These are phyloP conservation scores for Rhopalosiphum nymphaeae DNA, from an alignment of 2,888 invertebrate genomes.

Conservation along the genomic window DNA sequence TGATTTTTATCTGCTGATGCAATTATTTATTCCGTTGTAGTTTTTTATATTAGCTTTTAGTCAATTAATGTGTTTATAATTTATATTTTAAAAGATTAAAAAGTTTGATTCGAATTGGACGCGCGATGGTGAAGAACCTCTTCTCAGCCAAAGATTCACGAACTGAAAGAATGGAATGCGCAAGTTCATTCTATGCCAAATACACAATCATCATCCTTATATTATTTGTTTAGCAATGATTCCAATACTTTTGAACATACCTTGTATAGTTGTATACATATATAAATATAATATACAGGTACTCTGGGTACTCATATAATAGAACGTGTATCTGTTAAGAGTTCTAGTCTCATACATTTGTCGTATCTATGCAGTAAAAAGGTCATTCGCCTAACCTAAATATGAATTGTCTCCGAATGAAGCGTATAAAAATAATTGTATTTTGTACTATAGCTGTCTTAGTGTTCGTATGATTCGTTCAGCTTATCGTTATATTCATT, in stretches of 20 bases:
- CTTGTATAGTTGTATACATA: no score
- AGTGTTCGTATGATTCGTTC: neutral
- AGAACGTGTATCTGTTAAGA: neutral
- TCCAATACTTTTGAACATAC: neutral
- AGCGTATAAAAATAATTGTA: neutral
- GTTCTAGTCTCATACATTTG: neutral
- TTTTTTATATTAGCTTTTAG: no score
- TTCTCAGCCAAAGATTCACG: neutral
- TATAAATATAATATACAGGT: neutral
- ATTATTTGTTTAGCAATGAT: neutral
- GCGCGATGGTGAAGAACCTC: neutral
- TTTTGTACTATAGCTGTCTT: neutral
- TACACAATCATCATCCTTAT: neutral
- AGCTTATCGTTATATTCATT: neutral
- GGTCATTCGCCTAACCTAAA: neutral
- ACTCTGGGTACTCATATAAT: neutral
- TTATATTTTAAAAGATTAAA: no score
- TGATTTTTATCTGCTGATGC: neutral
- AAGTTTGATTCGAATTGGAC: neutral
- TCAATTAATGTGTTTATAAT: no score
- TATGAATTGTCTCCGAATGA: conserved; percentile 8
- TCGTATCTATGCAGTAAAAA: neutral
- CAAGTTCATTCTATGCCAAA: neutral
- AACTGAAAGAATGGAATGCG: neutral
- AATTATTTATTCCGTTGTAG: neutral